Evolutionary conservation across 2,797 vertebrate species (phyloP), one percentile per base, ranked within the genome.

Genomic region (Pseudopleuronectes americanus): DNA sequence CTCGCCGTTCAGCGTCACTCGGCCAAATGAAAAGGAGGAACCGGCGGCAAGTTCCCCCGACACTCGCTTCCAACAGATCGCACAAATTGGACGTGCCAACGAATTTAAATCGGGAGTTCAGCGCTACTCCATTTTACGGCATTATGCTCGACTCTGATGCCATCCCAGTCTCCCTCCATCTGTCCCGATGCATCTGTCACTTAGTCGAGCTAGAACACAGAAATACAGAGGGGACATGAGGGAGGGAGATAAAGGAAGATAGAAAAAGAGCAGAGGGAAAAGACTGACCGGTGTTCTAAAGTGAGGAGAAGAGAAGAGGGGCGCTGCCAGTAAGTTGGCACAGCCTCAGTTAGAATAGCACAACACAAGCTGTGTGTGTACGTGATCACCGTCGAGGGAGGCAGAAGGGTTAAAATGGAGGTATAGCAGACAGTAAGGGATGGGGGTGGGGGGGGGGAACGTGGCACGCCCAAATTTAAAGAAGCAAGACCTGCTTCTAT

Each of bases 161-260:
- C 80, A 84, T 84, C 75, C 83, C 84, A 66, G 58, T 81, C 65
- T 57, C 69, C 81, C 83, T 88, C 88, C 84, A 86, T 90, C 89
- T 91, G 86, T 84, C 87, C 81, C 76, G 73, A 63, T 82, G 79
- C 82, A 87, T 89, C 87, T 90, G 73, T 85, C 82, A 81, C 87
- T 86, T 84, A 81, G 82, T 81, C 74, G 81, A 84, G 84, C 81
- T 59, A 36, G 84, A 86, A 89, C 74, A 87, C 74, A 84, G 82
- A 80, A 79, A 84, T 56, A 76, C 47, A 66, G 68, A 75, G 74
- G 73, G 59, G 71, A 79, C 74, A 43, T 23, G 58, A 68, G 64
- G 67, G 68, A 59, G 67, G 57, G 61, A 84, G 71, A 90, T 68
- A 83, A 71, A 81, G 79, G 64, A 41, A 17, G 43, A 45, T 54